Percentiles rank a stretch among this genome's conserved stretches.
Conservation (phyloP, 2,113 vertebrate species). For the Phalacrocorax pelagicus region DNA sequence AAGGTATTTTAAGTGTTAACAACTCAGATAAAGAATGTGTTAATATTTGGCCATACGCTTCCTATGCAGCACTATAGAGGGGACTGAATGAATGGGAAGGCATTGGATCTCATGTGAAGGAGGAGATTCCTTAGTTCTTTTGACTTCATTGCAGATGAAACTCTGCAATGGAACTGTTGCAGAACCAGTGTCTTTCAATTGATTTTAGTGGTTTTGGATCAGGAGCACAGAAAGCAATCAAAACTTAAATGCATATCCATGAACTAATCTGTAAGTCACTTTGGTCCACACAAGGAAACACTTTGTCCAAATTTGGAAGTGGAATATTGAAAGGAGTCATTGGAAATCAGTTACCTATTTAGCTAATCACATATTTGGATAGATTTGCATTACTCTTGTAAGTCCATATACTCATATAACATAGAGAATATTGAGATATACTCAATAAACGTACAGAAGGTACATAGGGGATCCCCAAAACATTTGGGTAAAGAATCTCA, state of each 20-base stretch:
- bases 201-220: not conserved
- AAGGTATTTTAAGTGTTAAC: not conserved
- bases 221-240: not conserved
- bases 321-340: not conserved
- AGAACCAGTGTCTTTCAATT: not conserved
- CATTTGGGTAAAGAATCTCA: not conserved
- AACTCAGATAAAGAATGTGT: not conserved
- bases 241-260: not conserved
- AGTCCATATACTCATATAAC: not conserved
- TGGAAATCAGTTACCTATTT: rapidly evolving
- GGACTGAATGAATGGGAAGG: not conserved
- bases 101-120: not conserved
- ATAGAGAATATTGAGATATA: too few species aligned
- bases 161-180: not conserved
- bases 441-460: not conserved
- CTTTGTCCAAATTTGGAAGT: not conserved
- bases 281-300: not conserved
- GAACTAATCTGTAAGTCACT: not conserved
- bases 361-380: not conserved
- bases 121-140: not conserved
- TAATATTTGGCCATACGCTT: not conserved
- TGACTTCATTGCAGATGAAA: not conserved
- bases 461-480: not conserved
- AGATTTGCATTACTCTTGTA: not conserved
- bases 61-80: not conserved